Base-by-base conservation (phyloP, 1,140 invertebrate genomes). In the Calephelis virginiensis region DNA sequence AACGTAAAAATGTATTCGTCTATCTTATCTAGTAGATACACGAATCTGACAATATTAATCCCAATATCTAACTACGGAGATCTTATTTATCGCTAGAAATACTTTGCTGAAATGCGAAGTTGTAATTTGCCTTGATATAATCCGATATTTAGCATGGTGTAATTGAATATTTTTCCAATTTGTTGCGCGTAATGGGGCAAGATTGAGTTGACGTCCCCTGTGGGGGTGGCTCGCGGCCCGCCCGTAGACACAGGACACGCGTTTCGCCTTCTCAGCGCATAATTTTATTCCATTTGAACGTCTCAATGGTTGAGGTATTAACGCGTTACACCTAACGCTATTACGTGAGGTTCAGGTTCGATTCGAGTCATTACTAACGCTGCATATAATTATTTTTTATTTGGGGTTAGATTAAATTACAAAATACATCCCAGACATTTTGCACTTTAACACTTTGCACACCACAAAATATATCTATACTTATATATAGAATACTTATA, bases 151-250 rank as follows among this genome's bases (percentile, higher is more conserved):
- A 87, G 86, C 82, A 78, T 79, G 83, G 76, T 88, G 86, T 91
- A 91, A 91, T 91, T 91, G 87, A 90, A 91, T 91, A 91, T 91
- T 91, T 91, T 91, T 91, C 89, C 89, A 91, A 91, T 91, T 91
- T 91, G 89, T 90, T 84, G 86, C 85, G 83, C 81, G 86, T 91
- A 91, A 91, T 91, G 86, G 89, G 83, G 86, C 89, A 90, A 91
- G 89, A 91, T 91, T 91, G 89, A 91, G 86, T 91, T 86, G 86
- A 86, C 80, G 83, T 78, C 81, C 83, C 84, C 82, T 69, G 72
- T 71, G 77, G 76, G 76, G 72, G 75, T 69, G 70, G 70, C 66
- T 40, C 81, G 77, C 81, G 64, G 72, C 68, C 72, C 70, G 73
- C 67, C 70, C 53, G 68, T 68, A 67, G 73, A 56, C 64, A 63